Conservation (phyloP, 37 sponge, comb jelly and placozoan species). For the Hormiphora californensis region DNA sequence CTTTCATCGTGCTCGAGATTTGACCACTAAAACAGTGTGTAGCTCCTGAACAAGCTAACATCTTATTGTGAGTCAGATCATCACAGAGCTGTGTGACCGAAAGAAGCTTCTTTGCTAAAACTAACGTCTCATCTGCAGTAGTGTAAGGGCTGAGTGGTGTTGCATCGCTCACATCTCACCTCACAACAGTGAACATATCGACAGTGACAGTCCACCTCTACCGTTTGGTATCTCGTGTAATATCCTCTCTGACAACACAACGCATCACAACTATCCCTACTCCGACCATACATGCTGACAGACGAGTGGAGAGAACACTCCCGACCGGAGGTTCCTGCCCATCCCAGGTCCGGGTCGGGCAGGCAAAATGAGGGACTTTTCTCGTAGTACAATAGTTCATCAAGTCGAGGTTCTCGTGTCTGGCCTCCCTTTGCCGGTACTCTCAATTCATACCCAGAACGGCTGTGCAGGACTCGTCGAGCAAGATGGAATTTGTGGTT, state of each 20-base stretch:
- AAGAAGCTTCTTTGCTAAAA: too few species aligned
- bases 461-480: slow-evolving; percentile 26
- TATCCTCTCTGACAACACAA: slow-evolving; percentile 29
- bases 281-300: neutral
- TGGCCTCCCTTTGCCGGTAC: neutral
- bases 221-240: neutral
- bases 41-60: too few species aligned
- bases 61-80: too few species aligned
- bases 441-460: neutral
- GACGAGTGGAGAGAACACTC: neutral
- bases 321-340: slow-evolving; percentile 38
- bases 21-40: too few species aligned
- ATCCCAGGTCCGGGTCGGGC: slow-evolving; percentile 10
- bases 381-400: slow-evolving; percentile 53
- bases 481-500: slow-evolving; percentile 43
- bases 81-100: too few species aligned
- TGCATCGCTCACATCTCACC: neutral
- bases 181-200: neutral
- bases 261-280: slow-evolving; percentile 19
- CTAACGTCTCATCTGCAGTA: too few species aligned
- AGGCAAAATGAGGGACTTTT: slow-evolving; percentile 31
- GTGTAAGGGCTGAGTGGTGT: neutral
- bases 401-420: slow-evolving; percentile 7
- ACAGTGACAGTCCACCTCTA: slow-evolving; percentile 3
- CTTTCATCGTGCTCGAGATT: too few species aligned